Base-by-base conservation (phyloP, 2,797 vertebrate species). In the Amniataba percoides region DNA sequence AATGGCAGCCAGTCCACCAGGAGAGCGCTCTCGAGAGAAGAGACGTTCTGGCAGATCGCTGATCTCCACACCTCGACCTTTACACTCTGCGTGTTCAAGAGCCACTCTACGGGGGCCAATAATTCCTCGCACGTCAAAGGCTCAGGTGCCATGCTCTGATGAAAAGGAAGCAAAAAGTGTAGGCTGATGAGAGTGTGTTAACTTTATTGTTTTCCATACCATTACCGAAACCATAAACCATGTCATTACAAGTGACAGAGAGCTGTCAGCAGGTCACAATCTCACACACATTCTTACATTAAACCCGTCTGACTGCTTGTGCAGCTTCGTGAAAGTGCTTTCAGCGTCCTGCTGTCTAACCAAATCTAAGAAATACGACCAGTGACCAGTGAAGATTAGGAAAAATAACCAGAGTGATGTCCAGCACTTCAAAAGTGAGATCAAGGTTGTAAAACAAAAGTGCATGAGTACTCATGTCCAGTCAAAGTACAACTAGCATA, bases 21-120 rank as follows among this genome's bases (percentile, higher is more conserved):
- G 15, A 94, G 49, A 1, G 34, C 51, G 10, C 92, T 4, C 21
- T 82, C 36, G 0, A 92, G n/a, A 31, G 15, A 1, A 1, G 86
- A 77, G 19, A 6, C 57, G 78, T 93, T 92, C 13, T 85, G 64
- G 65, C 95, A 96, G 56, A 95, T 65, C 4, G 89, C 1, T 23
- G 86, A 63, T 34, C 43, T 79, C 93, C 84, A 95, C 39, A 87
- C 36, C 19, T 90, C 75, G 1, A 62, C 23, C 18, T 81, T 73
- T 31, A 93, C 7, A 42, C 74, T 93, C 57, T 88, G 66, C 6
- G 83, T 81, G 34, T 81, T 57, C 15, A 94, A 77, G 49, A 95
- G 83, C 92, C 94, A 94, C 56, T 89, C 84, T 6, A 94, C 94
- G 16, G 88, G 83, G 36, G 14, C 23, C 67, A 94, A 51, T 9